A percentile compares a stretch with the other conserved stretches of the same genome.
These are phyloP conservation scores for Drosophila erecta DNA, from an alignment of 1,140 invertebrate species.

Conservation along the genomic window DNA sequence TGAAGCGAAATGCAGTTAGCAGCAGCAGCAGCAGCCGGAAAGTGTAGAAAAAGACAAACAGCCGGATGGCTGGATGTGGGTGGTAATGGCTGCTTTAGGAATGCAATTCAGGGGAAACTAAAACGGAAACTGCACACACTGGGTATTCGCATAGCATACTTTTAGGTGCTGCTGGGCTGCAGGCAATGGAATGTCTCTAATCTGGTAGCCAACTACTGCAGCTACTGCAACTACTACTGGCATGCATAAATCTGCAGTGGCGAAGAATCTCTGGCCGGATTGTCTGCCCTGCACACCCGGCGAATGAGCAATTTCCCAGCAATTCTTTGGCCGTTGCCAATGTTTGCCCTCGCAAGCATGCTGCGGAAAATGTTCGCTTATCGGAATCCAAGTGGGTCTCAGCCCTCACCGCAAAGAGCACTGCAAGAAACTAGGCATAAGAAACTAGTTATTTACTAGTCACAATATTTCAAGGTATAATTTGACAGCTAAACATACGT, in stretches of 20 bases:
- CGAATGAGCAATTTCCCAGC: slow-evolving; percentile 40
- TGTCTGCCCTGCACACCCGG: slow-evolving; percentile 9
- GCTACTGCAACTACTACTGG: not conserved
- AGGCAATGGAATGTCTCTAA: slow-evolving; percentile 29
- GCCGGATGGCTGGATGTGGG: slow-evolving; percentile 1
- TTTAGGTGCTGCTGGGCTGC: slow-evolving; percentile 16
- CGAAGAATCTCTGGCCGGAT: slow-evolving; percentile 12
- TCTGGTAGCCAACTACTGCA: slow-evolving; percentile 10
- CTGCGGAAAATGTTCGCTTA: slow-evolving; percentile 41
- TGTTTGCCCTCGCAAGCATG: slow-evolving; percentile 42
- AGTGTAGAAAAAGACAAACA: slow-evolving; percentile 31
- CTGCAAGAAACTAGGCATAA: not conserved
- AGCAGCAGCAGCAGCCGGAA: slow-evolving; percentile 14
- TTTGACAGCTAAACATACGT: too few relatives aligned
- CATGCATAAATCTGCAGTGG: slow-evolving; percentile 45
- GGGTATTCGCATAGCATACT: slow-evolving; percentile 28
- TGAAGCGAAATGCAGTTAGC: slow-evolving; percentile 51
- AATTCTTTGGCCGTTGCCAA: slow-evolving; percentile 37
- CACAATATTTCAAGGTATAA: not conserved
- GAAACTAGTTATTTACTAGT: too few relatives aligned
- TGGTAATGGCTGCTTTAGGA: slow-evolving; percentile 1
- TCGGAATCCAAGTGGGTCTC: slow-evolving; percentile 28
- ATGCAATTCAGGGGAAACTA: slow-evolving; percentile 33
- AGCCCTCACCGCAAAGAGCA: slow-evolving; percentile 17
- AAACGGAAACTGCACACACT: slow-evolving; percentile 39